Conservation (phyloP, 2,888 invertebrate species). For the Cryptocheilus praepositus region DNA sequence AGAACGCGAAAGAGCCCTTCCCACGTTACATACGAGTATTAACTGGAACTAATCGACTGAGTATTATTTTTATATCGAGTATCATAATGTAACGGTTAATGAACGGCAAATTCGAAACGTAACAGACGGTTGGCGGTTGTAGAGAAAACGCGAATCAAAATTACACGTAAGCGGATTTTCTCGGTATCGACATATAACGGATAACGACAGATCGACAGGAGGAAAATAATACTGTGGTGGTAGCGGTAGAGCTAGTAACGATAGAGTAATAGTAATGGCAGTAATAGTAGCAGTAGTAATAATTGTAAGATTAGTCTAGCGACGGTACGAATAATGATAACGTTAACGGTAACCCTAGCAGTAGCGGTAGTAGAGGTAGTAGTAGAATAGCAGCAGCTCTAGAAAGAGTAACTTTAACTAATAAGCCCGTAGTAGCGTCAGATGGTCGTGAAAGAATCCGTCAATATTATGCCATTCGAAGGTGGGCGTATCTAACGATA, state of each 20-base stretch:
- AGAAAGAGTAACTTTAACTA: too few relatives aligned
- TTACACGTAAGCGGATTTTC: conserved; percentile 11
- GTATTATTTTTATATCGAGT: conserved; percentile 71
- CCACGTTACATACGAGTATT: conserved; percentile 62
- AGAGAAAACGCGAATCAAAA: conserved; percentile 22
- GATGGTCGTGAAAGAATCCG: background rate
- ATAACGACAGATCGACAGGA: conserved; percentile 10
- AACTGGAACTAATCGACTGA: conserved; percentile 70
- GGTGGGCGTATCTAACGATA: conserved; percentile 54
- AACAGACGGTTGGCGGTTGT: conserved; percentile 12
- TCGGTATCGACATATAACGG: too few relatives aligned
- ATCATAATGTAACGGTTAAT: conserved; percentile 47
- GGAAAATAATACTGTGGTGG: background rate
- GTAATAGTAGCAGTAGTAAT: too few relatives aligned
- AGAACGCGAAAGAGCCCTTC: conserved; percentile 43
- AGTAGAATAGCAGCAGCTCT: too few relatives aligned
- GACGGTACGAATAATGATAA: too few relatives aligned
- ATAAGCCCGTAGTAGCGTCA: background rate
- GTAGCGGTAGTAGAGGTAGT: too few relatives aligned
- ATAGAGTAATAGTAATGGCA: too few relatives aligned
- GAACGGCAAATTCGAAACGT: conserved; percentile 13
- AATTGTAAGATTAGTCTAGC: too few relatives aligned
- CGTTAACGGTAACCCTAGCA: too few relatives aligned
- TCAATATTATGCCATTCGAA: conserved; percentile 53
- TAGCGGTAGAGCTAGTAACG: too few relatives aligned